These are phyloP conservation scores for Microcaecilia unicolor DNA, from an alignment of 2,797 vertebrate genomes.

Conservation along the genomic window DNA sequence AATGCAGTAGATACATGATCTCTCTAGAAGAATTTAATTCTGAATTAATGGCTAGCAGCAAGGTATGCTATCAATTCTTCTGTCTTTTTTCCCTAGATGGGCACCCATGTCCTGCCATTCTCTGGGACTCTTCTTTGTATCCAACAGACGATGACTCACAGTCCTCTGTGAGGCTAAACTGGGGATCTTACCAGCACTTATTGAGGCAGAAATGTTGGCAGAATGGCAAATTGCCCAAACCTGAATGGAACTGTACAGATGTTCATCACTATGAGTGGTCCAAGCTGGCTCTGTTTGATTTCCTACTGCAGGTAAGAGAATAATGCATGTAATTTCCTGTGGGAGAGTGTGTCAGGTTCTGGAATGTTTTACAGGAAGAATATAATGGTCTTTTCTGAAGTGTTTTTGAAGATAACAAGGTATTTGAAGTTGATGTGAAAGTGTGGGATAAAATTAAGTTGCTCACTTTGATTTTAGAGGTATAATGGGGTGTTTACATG, in stretches of 20 bases:
- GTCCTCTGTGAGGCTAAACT: conserved; percentile 67
- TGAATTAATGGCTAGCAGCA: too few species aligned
- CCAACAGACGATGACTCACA: conserved; percentile 53
- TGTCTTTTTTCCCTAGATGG: conserved; percentile 51
- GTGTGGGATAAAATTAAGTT: too few species aligned
- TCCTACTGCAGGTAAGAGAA: conserved; percentile 79
- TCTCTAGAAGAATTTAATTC: too few species aligned
- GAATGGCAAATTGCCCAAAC: conserved; percentile 66
- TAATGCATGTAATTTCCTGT: too few species aligned
- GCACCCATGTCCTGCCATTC: conserved; percentile 67
- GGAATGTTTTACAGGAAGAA: background rate
- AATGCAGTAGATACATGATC: too few species aligned
- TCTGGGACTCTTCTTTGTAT: conserved; percentile 76
- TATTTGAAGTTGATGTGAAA: too few species aligned
- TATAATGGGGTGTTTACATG: too few species aligned
- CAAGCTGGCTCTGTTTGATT: conserved; percentile 88
- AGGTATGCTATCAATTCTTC: background rate
- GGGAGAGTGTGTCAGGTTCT: too few species aligned
- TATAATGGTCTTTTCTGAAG: too few species aligned
- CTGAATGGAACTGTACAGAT: conserved; percentile 69
- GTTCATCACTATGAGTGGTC: conserved; percentile 89
- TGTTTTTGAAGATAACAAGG: too few species aligned
- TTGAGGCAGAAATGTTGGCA: conserved; percentile 83
- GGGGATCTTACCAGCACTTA: conserved; percentile 76
- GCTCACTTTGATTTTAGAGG: too few species aligned